Conservation (phyloP, 1,140 invertebrate genomes). For the Neotoxoptera formosana region DNA sequence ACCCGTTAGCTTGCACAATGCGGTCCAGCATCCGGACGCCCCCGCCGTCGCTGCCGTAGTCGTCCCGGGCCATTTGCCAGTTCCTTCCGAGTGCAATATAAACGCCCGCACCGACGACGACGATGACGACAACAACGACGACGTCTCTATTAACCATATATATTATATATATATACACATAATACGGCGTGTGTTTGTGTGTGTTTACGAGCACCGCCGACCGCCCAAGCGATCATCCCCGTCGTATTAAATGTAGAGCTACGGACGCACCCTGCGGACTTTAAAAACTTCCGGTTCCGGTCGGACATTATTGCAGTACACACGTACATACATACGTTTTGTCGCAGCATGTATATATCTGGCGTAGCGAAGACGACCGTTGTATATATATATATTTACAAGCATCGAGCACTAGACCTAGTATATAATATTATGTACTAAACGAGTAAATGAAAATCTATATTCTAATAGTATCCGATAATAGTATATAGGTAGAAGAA, state of each 20-base stretch:
- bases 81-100: conserved; percentile 56
- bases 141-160: conserved; percentile 50
- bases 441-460: not conserved
- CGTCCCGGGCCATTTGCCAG: conserved; percentile 55
- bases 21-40: not conserved
- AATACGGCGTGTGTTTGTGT: not conserved
- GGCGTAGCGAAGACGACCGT: not conserved
- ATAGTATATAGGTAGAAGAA: not conserved
- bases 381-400: not conserved
- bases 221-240: not conserved
- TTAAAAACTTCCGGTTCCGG: conserved; percentile 57
- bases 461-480: not conserved
- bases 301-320: conserved; percentile 30
- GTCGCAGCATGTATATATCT: not conserved
- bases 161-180: not conserved
- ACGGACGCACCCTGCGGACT: conserved; percentile 17
- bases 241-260: not conserved
- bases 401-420: not conserved
- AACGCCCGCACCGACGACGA: conserved; percentile 6
- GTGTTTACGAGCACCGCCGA: not conserved
- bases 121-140: not conserved
- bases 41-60: not conserved
- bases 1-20: not conserved
- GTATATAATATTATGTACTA: not conserved
- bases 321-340: conserved; percentile 1